These are phyloP conservation scores for Saguinus midas DNA, from an alignment of 2,113 vertebrate genomes.

Conservation along the genomic window DNA sequence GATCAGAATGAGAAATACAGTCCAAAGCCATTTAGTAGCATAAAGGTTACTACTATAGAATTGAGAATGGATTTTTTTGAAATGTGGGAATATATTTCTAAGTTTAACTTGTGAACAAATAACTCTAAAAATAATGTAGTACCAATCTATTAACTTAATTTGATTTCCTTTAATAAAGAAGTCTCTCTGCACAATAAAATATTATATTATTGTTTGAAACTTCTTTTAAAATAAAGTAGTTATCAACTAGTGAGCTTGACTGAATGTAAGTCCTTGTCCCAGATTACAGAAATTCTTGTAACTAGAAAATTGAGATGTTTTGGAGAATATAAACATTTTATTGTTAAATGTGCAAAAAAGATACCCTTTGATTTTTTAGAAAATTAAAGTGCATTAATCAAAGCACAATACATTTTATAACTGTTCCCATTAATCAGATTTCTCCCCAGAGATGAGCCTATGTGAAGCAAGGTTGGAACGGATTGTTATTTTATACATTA, in stretches of 20 bases:
- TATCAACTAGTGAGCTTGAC: not conserved
- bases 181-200: not conserved
- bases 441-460: not conserved
- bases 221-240: slow-evolving; percentile 6
- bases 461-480: slow-evolving; percentile 17
- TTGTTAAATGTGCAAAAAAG: not conserved
- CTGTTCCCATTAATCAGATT: slow-evolving; percentile 37
- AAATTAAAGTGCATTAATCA: slow-evolving; percentile 46
- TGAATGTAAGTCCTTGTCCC: not conserved
- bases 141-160: not conserved
- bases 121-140: not conserved
- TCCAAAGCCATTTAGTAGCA: not conserved
- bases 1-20: not conserved
- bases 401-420: not conserved
- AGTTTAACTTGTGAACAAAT: not conserved
- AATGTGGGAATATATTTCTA: not conserved
- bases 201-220: not conserved
- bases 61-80: not conserved
- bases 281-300: not conserved
- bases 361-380: not conserved
- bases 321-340: not conserved
- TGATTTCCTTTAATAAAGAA: not conserved
- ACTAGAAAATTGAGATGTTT: not conserved
- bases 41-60: not conserved
- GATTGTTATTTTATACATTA: slow-evolving; percentile 3